Evolutionary conservation across 2,888 invertebrate genomes (phyloP).

Genomic region (Acrobasis suavella): DNA sequence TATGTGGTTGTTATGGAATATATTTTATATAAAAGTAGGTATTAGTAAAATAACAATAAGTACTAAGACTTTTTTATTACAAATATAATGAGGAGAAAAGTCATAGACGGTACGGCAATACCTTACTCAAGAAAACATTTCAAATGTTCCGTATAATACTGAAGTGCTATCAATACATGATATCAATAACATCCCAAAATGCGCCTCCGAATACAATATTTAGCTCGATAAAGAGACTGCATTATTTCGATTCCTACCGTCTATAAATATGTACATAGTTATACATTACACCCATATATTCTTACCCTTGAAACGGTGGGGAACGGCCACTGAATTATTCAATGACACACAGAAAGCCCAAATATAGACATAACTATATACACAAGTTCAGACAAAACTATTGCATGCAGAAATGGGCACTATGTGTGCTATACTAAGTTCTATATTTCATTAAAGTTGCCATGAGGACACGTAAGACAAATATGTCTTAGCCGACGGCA

Average conservation of each 20-base stretch:
- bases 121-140: slow-evolving; percentile 1
- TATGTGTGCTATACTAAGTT: slow-evolving; percentile 56
- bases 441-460: slow-evolving; percentile 65
- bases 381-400: slow-evolving; percentile 47
- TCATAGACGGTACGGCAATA: neutral
- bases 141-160: neutral
- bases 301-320: slow-evolving; percentile 80
- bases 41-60: no score
- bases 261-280: slow-evolving; percentile 52
- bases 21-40: no score
- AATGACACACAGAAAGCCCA: slow-evolving; percentile 78
- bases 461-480: slow-evolving; percentile 70
- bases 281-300: slow-evolving; percentile 66
- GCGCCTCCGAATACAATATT: slow-evolving; percentile 46
- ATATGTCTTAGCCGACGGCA: slow-evolving; percentile 72
- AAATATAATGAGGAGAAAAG: no score
- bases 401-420: slow-evolving; percentile 59
- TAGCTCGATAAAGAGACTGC: slow-evolving; percentile 54
- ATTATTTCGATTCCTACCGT: slow-evolving; percentile 50
- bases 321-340: slow-evolving; percentile 80
- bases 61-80: no score
- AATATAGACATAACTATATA: slow-evolving; percentile 75
- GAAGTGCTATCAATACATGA: neutral
- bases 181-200: slow-evolving; percentile 27
- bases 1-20: no score